Conservation (phyloP, 2,888 invertebrate species). For the Venusia cambrica region DNA sequence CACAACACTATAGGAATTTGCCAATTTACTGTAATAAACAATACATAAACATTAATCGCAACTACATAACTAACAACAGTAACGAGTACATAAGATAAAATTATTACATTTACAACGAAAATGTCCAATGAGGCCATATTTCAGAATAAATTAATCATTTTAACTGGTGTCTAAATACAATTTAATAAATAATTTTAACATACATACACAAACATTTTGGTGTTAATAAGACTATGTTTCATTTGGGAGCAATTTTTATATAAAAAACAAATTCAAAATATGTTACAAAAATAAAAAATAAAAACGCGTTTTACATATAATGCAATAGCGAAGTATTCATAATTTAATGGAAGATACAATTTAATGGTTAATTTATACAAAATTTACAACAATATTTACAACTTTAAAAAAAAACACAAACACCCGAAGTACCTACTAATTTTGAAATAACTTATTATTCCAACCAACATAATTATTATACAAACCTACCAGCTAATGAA, state of each 20-base stretch:
- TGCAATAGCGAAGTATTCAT: slow-evolving; percentile 31
- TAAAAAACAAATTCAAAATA: slow-evolving; percentile 39
- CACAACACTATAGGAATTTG: slow-evolving; percentile 47
- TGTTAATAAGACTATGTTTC: slow-evolving; percentile 49
- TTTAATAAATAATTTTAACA: slow-evolving; percentile 42
- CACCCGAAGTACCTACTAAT: slow-evolving; percentile 25
- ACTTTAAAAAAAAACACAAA: slow-evolving; percentile 47
- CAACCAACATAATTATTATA: no score
- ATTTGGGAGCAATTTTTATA: slow-evolving; percentile 51
- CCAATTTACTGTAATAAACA: slow-evolving; percentile 38
- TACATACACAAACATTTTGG: slow-evolving; percentile 47
- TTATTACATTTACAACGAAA: slow-evolving; percentile 1
- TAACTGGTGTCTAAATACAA: slow-evolving; percentile 24
- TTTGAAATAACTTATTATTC: background rate
- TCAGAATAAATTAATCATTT: slow-evolving; percentile 3
- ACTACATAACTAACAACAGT: slow-evolving; percentile 54
- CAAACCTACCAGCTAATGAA: no score
- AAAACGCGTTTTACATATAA: slow-evolving; percentile 36
- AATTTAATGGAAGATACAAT: slow-evolving; percentile 54
- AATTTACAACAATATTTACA: slow-evolving; percentile 65
- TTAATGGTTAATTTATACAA: slow-evolving; percentile 52
- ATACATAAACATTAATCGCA: slow-evolving; percentile 44
- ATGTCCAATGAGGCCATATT: no score
- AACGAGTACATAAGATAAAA: slow-evolving; percentile 25
- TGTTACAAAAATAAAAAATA: slow-evolving; percentile 60